Evolutionary conservation across 2,888 invertebrate species (phyloP), one percentile per base, ranked within the genome.

Genomic region (Nymphalis c-album): DNA sequence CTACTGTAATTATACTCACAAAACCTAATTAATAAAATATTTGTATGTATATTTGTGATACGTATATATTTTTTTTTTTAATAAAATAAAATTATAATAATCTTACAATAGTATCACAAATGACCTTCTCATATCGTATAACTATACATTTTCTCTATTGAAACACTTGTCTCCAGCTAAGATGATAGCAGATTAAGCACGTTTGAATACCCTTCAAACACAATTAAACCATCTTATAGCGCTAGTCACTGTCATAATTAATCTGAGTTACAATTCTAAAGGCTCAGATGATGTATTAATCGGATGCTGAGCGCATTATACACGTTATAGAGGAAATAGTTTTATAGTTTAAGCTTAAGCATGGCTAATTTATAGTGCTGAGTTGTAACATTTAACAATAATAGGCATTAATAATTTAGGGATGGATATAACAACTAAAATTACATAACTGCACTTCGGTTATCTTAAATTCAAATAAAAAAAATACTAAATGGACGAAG

Each of bases 101-200:
- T 1, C 40, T 13, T 40, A 40, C 40, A 31, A 31, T 31, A 31
- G 6, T 31, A 10, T 13, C 13, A 13, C 40, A 13, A 40, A 40
- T 40, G 13, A 40, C 40, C 40, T 40, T 40, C 40, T 40, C 40
- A 40, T 40, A 2, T 3, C 16, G 5, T 26, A 48, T 50, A 57
- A 40, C 10, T 55, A 51, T 60, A 35, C 18, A 26, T 31, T 55
- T 31, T 31, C 8, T 26, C 40, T 31, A 61, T 35, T 55, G 55
- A 61, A 47, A 61, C 61, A 61, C 64, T 35, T 55, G 20, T 60
- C 65, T 60, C 60, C 31, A 45, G 50, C 46, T 47, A 51, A 61
- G 67, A 63, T 60, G 64, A 70, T 67, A 67, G 63, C 60, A 64
- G 70, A 71, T 71, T 71, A 65, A 58, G 67, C 71, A 71, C 71